Evolutionary conservation across 2,113 vertebrate species (phyloP), one percentile per base, ranked within the genome.

Genomic region (Psittacus erithacus): DNA sequence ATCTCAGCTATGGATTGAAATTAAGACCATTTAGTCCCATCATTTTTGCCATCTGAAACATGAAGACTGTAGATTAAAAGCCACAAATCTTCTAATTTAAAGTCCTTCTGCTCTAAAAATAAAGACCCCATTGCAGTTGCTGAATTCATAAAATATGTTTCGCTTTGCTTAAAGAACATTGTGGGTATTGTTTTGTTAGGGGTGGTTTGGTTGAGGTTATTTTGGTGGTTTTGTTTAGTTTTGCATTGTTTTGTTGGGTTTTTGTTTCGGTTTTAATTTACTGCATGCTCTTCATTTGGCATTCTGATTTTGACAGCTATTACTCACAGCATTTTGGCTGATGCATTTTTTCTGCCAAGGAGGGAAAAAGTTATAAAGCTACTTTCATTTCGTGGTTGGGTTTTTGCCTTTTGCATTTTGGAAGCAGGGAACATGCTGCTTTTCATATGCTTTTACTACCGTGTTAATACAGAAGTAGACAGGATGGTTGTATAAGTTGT

Each of bases 281-380:
- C 59, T 81, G 80, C 92, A 92, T 93, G 94, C 16, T 71, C 8
- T 81, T 88, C 69, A n/a, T 90, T 88, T 96, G 82, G 46, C 92
- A 47, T 88, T 83, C 69, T 82, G 86, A 78, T 65, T 86, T 83
- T 65, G 88, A 92, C 73, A 92, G 92, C 87, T 96, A 84, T 96
- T 96, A 96, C 93, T 97, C 90, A 96, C 93, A 95, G 96, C 93
- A 96, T 97, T 97, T 94, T 95, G 95, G 88, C 80, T 92, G 86
- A 55, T 94, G 83, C 0, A 0, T 41, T 83, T 92, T 62, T 84
- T 82, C 86, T 86, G 90, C 88, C 76, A 81, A 84, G 20, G 69
- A 90, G 62, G 76, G 57, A 76, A 84, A 91, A 94, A 84, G 62
- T 76, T 91, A 69, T 0, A 86, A 88, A 74, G 79, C 68, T 94